Evolutionary conservation across 2,113 vertebrate genomes (phyloP).

Genomic region (Chaetorhynchus papuensis): DNA sequence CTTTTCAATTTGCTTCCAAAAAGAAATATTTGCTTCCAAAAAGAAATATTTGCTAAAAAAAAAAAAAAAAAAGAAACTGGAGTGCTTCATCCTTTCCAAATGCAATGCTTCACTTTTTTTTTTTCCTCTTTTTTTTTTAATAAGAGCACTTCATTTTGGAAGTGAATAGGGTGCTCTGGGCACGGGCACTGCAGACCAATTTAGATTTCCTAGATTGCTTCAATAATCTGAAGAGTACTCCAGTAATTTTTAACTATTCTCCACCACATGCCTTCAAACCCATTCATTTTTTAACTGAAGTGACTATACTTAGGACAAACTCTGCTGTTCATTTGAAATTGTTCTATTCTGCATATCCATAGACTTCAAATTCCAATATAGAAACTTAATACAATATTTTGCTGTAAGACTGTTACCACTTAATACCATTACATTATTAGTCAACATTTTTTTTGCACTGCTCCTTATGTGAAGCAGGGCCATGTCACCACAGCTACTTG

Average conservation of each 20-base stretch:
- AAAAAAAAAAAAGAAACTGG: neutral
- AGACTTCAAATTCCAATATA: neutral
- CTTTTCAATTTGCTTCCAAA: conserved; percentile 52
- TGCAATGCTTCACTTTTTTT: conserved; percentile 22
- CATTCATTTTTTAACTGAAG: conserved; percentile 17
- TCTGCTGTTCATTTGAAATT: neutral
- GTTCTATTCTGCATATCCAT: neutral
- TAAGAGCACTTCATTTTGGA: conserved; percentile 69
- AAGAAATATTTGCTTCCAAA: conserved; percentile 57
- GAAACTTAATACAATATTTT: neutral
- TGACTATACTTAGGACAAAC: conserved; percentile 43
- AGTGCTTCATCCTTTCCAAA: conserved; percentile 60
- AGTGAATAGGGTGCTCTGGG: conserved; percentile 62
- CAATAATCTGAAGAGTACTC: conserved; percentile 64
- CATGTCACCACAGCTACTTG: neutral
- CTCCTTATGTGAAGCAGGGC: neutral
- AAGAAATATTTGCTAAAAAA: conserved; percentile 51
- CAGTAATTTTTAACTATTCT: conserved; percentile 38
- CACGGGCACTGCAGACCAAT: conserved; percentile 37
- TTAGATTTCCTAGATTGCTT: conserved; percentile 61
- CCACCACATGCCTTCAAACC: neutral
- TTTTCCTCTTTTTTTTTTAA: neutral
- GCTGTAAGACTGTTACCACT: neutral
- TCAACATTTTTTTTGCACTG: neutral
- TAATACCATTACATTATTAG: neutral